These are phyloP conservation scores for Reinhardtius hippoglossoides DNA, from an alignment of 2,113 vertebrate genomes.

Conservation along the genomic window DNA sequence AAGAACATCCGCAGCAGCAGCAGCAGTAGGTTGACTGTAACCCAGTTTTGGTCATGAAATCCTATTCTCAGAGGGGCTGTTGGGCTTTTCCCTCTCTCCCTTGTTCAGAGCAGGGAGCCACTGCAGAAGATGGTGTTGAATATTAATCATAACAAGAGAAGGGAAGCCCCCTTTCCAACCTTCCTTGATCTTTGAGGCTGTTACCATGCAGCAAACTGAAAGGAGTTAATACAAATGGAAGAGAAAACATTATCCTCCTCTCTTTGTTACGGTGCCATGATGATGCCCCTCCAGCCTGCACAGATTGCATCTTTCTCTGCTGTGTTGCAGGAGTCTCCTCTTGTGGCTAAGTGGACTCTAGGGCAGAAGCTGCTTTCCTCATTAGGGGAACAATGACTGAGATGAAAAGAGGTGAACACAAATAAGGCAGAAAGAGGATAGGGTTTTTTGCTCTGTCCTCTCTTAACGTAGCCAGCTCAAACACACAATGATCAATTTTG, in stretches of 20 bases:
- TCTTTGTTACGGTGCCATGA: conserved; percentile 39
- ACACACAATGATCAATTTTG: not conserved
- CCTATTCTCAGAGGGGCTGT: conserved; percentile 34
- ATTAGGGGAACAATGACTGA: conserved; percentile 58
- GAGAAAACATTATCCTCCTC: conserved; percentile 26
- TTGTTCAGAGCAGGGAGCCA: conserved; percentile 28
- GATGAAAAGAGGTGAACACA: conserved; percentile 60
- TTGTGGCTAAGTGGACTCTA: conserved; percentile 48
- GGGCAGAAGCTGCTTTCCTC: conserved; percentile 46
- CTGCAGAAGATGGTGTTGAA: conserved; percentile 58
- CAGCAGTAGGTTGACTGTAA: conserved; percentile 35
- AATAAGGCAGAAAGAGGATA: conserved; percentile 21
- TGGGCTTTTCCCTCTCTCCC: conserved; percentile 40
- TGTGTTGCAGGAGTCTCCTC: conserved; percentile 48
- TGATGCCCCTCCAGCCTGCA: conserved; percentile 37
- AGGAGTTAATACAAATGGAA: conserved; percentile 11
- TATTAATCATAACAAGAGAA: conserved; percentile 47
- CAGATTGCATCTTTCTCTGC: conserved; percentile 57
- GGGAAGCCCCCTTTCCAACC: conserved; percentile 39
- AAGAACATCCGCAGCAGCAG: conserved; percentile 27
- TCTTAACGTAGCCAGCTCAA: no score
- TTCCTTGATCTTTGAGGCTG: conserved; percentile 19
- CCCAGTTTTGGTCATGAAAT: conserved; percentile 39
- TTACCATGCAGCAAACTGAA: conserved; percentile 22
- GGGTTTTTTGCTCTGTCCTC: not conserved